Conservation (phyloP, 2,888 invertebrate species). For the Tenthredo distinguenda region DNA sequence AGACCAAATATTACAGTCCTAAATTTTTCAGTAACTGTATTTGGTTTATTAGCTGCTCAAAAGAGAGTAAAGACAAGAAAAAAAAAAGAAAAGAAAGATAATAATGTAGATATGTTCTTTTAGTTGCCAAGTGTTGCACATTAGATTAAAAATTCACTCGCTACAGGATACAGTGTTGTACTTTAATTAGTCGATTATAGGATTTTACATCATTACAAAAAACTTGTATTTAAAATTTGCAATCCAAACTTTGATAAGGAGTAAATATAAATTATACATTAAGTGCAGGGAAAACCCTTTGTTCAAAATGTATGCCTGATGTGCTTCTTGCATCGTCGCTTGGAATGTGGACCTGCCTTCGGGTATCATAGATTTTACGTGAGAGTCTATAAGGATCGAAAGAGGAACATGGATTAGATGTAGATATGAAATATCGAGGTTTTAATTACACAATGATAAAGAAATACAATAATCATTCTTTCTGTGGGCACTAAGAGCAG, state of each 20-base stretch:
- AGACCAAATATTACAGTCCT: not conserved
- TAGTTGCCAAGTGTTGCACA: slow-evolving; percentile 32
- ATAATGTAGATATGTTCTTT: slow-evolving; percentile 42
- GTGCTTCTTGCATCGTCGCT: slow-evolving; percentile 68
- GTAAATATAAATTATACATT: not conserved
- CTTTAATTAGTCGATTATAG: not conserved
- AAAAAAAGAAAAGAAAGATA: not conserved
- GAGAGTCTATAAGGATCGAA: not conserved
- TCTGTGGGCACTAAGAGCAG: slow-evolving; percentile 65
- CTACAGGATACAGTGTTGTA: not conserved
- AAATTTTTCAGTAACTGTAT: not conserved
- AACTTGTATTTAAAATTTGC: slow-evolving; percentile 29
- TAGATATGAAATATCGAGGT: not conserved
- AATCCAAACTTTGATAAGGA: slow-evolving; percentile 11
- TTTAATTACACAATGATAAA: not conserved
- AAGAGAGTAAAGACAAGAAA: not conserved
- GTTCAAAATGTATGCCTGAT: slow-evolving; percentile 47
- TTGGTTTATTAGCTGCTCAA: not conserved
- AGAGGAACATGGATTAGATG: not conserved
- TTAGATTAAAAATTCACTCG: slow-evolving; percentile 42
- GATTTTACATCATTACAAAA: not conserved
- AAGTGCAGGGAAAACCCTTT: not conserved
- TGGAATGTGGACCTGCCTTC: slow-evolving; percentile 67
- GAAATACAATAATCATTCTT: slow-evolving; percentile 27
- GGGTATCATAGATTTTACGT: slow-evolving; percentile 55